Percentiles rank a stretch among this genome's conserved stretches.
Conservation (phyloP, 37 sponge, comb jelly and placozoan species). For the Theonella swinhoei region DNA sequence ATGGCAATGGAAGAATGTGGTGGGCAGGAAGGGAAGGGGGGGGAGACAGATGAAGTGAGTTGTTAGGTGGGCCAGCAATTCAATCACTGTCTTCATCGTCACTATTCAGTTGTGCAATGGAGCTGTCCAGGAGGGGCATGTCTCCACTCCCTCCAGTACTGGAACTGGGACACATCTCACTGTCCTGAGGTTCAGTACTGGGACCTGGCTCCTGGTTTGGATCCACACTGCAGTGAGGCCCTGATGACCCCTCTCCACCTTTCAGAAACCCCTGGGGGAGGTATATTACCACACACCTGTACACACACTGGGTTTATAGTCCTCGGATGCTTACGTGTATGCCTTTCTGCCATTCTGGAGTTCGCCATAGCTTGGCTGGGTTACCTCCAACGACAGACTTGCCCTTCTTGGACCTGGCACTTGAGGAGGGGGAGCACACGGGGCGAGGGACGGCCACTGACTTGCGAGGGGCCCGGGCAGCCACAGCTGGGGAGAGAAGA, state of each 20-base stretch:
- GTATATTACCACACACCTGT: background rate
- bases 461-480: slow-evolving; percentile 76
- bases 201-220: background rate
- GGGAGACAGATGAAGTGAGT: no score
- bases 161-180: background rate
- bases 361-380: slow-evolving; percentile 67
- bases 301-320: background rate
- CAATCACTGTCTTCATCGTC: slow-evolving; percentile 30
- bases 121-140: background rate
- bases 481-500: slow-evolving; percentile 49
- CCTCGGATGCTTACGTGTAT: slow-evolving; percentile 18
- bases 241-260: background rate
- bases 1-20: no score
- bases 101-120: slow-evolving; percentile 35
- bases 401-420: slow-evolving; percentile 28
- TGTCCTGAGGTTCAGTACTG: background rate
- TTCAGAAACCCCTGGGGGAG: background rate
- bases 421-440: slow-evolving; percentile 29
- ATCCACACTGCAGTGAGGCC: background rate
- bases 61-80: background rate
- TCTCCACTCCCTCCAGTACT: background rate
- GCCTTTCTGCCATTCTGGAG: slow-evolving; percentile 73
- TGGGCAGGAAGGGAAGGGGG: no score
- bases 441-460: slow-evolving; percentile 23
- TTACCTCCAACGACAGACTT: slow-evolving; percentile 43